Evolutionary conservation across 2,113 vertebrate genomes (phyloP).

Genomic region (Callorhinus ursinus): DNA sequence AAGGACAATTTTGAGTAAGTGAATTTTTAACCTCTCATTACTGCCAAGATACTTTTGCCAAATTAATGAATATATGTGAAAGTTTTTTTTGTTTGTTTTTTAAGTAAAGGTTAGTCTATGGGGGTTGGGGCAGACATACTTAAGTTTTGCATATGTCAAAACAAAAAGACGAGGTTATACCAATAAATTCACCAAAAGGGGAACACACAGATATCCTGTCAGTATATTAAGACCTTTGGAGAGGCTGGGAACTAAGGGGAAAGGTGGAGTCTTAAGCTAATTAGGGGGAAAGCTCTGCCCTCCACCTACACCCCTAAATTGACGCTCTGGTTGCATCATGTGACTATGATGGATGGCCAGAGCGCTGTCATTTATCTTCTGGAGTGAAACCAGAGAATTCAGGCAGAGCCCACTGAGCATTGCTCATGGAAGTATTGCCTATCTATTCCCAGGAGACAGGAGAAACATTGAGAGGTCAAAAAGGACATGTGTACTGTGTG

Average conservation of each 20-base stretch:
- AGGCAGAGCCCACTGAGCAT: background rate
- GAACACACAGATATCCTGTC: background rate
- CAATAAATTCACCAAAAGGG: background rate
- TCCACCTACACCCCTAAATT: background rate
- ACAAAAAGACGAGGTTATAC: background rate
- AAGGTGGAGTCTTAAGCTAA: slow-evolving; percentile 1
- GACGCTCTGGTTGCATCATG: background rate
- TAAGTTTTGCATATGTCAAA: background rate
- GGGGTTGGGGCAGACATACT: background rate
- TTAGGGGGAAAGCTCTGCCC: slow-evolving; percentile 30
- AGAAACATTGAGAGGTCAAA: background rate
- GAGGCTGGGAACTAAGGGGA: background rate
- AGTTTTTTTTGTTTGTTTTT: background rate
- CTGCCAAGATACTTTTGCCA: background rate
- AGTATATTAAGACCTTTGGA: background rate
- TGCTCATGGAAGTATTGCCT: background rate
- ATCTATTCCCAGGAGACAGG: background rate
- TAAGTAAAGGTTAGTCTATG: background rate
- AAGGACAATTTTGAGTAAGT: background rate
- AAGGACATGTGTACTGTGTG: background rate
- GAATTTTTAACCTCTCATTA: background rate
- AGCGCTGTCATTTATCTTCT: slow-evolving; percentile 48
- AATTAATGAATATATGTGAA: background rate
- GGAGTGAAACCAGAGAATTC: slow-evolving; percentile 54
- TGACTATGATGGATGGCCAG: slow-evolving; percentile 25